Evolutionary conservation across 2,113 vertebrate genomes (phyloP).

Genomic region (Anolis sagrei): DNA sequence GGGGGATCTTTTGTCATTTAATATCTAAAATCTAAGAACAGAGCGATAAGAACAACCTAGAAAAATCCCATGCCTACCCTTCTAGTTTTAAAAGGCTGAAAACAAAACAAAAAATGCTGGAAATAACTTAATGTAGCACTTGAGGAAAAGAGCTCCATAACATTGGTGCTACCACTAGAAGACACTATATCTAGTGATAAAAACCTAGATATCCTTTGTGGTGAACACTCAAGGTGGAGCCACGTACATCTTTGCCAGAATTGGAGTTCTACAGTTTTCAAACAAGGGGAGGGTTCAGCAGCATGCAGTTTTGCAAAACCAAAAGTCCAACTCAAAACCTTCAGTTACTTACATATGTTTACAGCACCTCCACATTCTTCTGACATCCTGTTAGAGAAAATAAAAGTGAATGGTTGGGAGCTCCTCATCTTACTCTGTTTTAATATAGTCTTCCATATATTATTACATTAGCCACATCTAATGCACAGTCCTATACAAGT

Average conservation of each 20-base stretch:
- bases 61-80: neutral
- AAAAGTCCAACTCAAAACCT: neutral
- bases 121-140: neutral
- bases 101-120: neutral
- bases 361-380: constrained; percentile 61
- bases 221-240: too few species aligned
- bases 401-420: neutral
- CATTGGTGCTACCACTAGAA: neutral
- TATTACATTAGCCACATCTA: neutral
- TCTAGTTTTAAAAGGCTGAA: neutral
- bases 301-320: neutral
- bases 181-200: neutral
- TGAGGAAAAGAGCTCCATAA: neutral
- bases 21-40: neutral
- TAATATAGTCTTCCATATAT: neutral
- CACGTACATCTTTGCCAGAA: neutral
- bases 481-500: neutral
- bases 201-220: neutral
- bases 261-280: neutral
- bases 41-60: neutral
- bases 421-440: neutral
- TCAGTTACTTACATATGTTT: constrained; percentile 62
- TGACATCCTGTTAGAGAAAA: constrained; percentile 56
- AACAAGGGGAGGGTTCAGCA: neutral
- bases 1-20: neutral